These are phyloP conservation scores for Coracias cyanogaster DNA, from an alignment of 2,797 vertebrate species.

Conservation along the genomic window DNA sequence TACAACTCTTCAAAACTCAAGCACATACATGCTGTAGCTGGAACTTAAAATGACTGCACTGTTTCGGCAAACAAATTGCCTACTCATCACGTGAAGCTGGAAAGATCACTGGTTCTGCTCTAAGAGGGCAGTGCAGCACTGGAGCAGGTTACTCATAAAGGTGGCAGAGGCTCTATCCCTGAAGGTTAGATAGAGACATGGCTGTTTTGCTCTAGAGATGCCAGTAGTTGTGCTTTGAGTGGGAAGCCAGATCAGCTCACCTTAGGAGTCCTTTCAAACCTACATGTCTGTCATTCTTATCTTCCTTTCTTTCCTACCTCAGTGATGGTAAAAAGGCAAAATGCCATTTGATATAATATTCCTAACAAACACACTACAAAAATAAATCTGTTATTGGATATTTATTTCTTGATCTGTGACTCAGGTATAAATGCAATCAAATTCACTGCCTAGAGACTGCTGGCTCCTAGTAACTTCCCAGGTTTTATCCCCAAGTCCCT, in stretches of 20 bases:
- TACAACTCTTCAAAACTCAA: background rate
- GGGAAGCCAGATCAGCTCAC: background rate
- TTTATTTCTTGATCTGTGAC: background rate
- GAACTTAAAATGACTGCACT: background rate
- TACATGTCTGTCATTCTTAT: background rate
- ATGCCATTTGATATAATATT: background rate
- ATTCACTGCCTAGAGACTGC: background rate
- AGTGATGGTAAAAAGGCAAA: background rate
- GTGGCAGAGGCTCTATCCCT: background rate
- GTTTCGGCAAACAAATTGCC: background rate
- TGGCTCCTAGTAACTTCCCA: background rate
- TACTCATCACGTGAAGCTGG: background rate
- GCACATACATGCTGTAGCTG: background rate
- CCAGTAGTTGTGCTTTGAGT: rapidly evolving
- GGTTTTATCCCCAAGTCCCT: background rate
- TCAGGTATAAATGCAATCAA: background rate
- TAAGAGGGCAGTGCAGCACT: background rate
- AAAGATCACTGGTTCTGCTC: background rate
- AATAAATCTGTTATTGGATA: background rate
- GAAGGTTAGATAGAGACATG: background rate
- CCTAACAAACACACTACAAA: background rate
- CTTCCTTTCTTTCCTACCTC: background rate
- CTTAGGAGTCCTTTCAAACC: background rate
- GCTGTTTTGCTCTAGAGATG: background rate
- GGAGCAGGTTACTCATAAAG: background rate